Evolutionary conservation across 2,888 invertebrate genomes (phyloP), one percentile per base, ranked within the genome.

Genomic region (Nematopogon swammerdamellus): DNA sequence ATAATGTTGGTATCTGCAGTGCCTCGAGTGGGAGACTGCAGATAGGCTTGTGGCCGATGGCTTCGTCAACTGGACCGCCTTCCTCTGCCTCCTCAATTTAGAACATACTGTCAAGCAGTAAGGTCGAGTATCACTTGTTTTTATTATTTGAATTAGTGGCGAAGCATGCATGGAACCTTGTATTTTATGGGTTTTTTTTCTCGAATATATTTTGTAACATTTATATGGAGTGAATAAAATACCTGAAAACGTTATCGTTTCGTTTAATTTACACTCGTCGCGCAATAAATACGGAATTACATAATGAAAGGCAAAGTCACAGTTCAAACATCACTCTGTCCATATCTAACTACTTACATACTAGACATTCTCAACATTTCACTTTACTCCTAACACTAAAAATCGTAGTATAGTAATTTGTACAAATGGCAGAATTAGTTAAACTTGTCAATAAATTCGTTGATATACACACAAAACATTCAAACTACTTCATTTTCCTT

Each of bases 1-100:
- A 8, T 25, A 25, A 25, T 6, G 8, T 51, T 44, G 51, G 52
- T 47, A 50, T 58, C n/a, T 57, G 2, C 57, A 79, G 79, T 79
- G 79, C 53, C 71, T 70, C 47, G 50, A 67, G 18, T 77, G 77
- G 79, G 55, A 58, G 2, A 73, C 77, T 0, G 60, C 63, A 0
- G 76, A 80, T 19, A 57, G 59, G 1, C 47, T 65, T 0, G 69
- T 77, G 45, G 60, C 63, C 16, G 70, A 69, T 11, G 72, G 74
- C 16, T 76, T 60, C 51, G 71, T 80, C 5, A 79, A 80, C 56
- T 80, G 80, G 80, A 71, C 64, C 51, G 70, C 70, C 1, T 80
- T 80, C 60, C 62, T 80, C 3, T 77, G 79, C 50, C 71, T 76
- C 54, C 57, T 80, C 20, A 76, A 76, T 52, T 62, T 80, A 4